Percentiles rank a stretch among this genome's conserved stretches.
phyloP scores from a whole-genome alignment of 2,113 vertebrate genomes.

The Ailuropoda melanoleuca region DNA sequence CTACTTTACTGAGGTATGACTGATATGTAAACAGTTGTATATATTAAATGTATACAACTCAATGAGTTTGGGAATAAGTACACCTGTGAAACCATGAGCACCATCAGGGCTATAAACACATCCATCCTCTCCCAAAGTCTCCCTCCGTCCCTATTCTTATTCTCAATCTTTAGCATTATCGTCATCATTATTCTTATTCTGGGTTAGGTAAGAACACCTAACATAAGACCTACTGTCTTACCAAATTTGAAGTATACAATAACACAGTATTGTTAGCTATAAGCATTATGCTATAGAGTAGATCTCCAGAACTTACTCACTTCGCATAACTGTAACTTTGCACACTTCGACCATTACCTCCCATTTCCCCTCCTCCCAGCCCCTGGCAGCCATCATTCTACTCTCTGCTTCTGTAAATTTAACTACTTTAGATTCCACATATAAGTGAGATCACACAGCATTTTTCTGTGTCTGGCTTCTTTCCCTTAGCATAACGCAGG shows the following conservation, averaged over 20 bases:
- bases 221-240: neutral
- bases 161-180: neutral
- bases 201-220: neutral
- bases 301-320: neutral
- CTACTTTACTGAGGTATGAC: neutral
- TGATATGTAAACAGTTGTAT: neutral
- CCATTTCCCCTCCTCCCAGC: neutral
- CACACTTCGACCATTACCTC: neutral
- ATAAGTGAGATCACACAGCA: neutral
- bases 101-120: neutral
- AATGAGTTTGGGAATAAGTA: neutral
- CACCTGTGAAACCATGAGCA: neutral
- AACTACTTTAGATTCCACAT: neutral
- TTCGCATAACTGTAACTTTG: neutral
- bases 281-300: neutral
- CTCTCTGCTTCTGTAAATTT: neutral
- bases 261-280: neutral
- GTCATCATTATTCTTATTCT: neutral
- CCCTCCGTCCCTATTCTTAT: neutral
- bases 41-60: neutral
- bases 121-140: neutral
- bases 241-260: neutral
- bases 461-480: neutral
- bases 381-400: neutral
- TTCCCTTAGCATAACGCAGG: neutral